Percentiles rank a stretch among this genome's conserved stretches.
These are phyloP conservation scores for Drosophila setifemur DNA, from an alignment of 1,140 invertebrate genomes.

Conservation along the genomic window DNA sequence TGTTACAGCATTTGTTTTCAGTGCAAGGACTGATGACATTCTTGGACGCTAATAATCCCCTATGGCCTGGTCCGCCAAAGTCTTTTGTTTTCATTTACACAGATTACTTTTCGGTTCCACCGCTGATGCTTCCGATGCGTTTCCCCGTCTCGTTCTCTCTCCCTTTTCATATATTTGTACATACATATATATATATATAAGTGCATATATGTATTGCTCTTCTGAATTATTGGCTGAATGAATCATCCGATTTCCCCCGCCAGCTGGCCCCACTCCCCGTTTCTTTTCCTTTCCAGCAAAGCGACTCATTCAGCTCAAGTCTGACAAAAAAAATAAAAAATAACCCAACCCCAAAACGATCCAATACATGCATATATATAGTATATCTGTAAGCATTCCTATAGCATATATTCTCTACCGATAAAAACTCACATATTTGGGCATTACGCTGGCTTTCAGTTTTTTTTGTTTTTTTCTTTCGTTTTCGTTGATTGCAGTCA, in stretches of 20 bases:
- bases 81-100: slow-evolving; percentile 23
- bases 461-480: no score
- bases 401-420: neutral
- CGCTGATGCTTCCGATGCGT: slow-evolving; percentile 21
- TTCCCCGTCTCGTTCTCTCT: neutral
- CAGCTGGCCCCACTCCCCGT: slow-evolving; percentile 1
- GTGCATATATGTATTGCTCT: neutral
- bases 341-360: slow-evolving; percentile 26
- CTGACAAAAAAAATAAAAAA: slow-evolving; percentile 1
- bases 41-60: neutral
- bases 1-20: neutral
- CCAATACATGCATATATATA: neutral
- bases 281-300: neutral
- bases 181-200: neutral
- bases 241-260: slow-evolving; percentile 12
- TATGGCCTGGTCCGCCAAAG: neutral
- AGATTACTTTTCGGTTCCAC: slow-evolving; percentile 3
- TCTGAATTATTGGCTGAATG: slow-evolving; percentile 19
- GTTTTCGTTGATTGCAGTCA: slow-evolving; percentile 36
- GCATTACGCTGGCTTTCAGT: slow-evolving; percentile 11
- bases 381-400: no score
- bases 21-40: neutral
- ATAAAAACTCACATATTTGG: slow-evolving; percentile 25
- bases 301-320: slow-evolving; percentile 21
- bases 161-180: neutral